These are phyloP conservation scores for Leptonema lineaticorne DNA, from an alignment of 1,140 invertebrate genomes.

Conservation along the genomic window DNA sequence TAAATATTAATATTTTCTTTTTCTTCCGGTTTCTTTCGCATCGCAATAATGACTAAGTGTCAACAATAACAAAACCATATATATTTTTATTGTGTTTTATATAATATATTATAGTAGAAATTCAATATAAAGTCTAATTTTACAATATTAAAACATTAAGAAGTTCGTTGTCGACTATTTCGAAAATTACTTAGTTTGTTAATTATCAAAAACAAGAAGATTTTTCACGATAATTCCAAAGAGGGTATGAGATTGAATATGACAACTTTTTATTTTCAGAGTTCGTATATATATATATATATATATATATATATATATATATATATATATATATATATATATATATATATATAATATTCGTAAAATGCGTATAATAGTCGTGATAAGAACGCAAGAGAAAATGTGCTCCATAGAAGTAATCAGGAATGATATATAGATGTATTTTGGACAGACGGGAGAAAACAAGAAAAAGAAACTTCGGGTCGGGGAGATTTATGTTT, in stretches of 20 bases:
- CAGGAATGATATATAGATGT: slow-evolving; percentile 25
- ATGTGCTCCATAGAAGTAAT: slow-evolving; percentile 11
- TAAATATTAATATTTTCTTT: no score
- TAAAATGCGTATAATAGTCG: slow-evolving; percentile 17
- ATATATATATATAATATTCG: slow-evolving; percentile 8
- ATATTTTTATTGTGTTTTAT: no score
- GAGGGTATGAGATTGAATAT: no score
- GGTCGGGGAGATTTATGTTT: slow-evolving; percentile 22
- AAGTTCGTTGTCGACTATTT: background rate
- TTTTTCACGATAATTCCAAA: no score
- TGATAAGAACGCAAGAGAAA: slow-evolving; percentile 16
- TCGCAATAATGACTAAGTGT: no score
- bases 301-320: background rate
- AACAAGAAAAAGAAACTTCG: slow-evolving; percentile 17
- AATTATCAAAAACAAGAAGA: no score
- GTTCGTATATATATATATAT: no score
- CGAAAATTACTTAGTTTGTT: background rate
- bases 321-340: background rate
- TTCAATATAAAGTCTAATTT: no score
- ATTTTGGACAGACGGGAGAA: slow-evolving; percentile 20
- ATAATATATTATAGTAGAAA: no score
- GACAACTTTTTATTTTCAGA: no score
- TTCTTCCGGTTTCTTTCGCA: no score
- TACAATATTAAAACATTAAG: background rate
- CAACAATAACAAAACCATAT: no score